These are phyloP conservation scores for Hypsopygia costalis DNA, from an alignment of 2,888 invertebrate genomes.

Conservation along the genomic window DNA sequence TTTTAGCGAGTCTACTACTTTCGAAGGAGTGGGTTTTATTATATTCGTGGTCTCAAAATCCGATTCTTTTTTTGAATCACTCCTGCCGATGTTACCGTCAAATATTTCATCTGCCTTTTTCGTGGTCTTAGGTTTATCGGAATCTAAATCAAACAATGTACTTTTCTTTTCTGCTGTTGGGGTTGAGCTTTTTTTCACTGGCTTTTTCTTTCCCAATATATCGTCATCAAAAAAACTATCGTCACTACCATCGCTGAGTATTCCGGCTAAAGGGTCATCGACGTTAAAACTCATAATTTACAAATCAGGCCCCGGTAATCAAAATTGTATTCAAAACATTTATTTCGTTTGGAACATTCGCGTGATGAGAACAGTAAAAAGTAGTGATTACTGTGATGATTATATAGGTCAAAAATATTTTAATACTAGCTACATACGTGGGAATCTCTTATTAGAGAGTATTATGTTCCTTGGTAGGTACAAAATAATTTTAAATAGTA, in stretches of 20 bases:
- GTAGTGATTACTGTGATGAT: no score
- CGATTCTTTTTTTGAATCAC: conserved; percentile 28
- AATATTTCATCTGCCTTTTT: conserved; percentile 13
- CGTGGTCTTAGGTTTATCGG: conserved; percentile 30
- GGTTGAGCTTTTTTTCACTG: conserved; percentile 47
- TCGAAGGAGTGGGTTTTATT: conserved; percentile 23
- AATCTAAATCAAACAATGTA: conserved; percentile 58
- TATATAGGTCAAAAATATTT: no score
- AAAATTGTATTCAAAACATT: conserved; percentile 12
- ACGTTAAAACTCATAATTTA: conserved; percentile 75
- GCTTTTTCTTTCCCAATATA: conserved; percentile 66
- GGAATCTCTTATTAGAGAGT: no score
- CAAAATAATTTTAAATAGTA: no score
- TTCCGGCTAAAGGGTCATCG: conserved; percentile 83
- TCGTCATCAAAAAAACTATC: conserved; percentile 87
- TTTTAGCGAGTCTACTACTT: conserved; percentile 45
- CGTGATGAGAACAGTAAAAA: no score
- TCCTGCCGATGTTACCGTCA: conserved; percentile 32
- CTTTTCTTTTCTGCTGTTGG: conserved; percentile 55
- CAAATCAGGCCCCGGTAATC: no score
- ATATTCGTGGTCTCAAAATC: conserved; percentile 33
- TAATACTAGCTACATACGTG: no score
- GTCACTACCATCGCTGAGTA: conserved; percentile 84
- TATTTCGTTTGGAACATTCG: no score
- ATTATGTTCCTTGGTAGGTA: no score